A percentile compares a stretch with the other conserved stretches of the same genome.
phyloP scores from a whole-genome alignment of 37 sponge, comb jelly and placozoan genomes.

The Chondrilla cf. caribensis region DNA sequence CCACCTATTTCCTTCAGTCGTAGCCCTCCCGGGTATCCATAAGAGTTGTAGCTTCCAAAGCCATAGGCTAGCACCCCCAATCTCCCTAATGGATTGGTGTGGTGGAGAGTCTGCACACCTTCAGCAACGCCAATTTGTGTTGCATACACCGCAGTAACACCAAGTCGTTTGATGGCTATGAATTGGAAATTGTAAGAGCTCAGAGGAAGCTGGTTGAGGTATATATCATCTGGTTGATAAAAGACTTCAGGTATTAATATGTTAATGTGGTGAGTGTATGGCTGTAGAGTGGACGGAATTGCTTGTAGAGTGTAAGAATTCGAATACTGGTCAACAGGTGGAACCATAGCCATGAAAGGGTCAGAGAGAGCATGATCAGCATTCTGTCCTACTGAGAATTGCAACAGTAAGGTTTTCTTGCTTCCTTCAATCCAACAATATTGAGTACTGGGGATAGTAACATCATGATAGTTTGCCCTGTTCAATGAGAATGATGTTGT shows the following conservation, averaged over 20 bases:
- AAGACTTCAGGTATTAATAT: background rate
- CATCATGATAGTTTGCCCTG: constrained; percentile 21
- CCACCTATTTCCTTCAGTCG: background rate
- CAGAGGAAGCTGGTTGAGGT: background rate
- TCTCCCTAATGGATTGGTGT: background rate
- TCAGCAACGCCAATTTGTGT: background rate
- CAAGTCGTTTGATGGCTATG: background rate
- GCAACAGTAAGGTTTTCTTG: constrained; percentile 30
- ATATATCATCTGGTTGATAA: constrained; percentile 4
- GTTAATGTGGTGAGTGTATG: background rate
- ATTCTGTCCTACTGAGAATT: constrained; percentile 35
- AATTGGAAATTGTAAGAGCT: background rate
- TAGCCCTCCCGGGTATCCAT: constrained; percentile 12
- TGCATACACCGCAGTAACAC: background rate
- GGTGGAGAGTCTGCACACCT: background rate
- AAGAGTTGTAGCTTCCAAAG: background rate
- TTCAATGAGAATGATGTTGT: background rate
- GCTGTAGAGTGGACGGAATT: background rate
- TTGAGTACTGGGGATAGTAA: background rate
- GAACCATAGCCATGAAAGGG: constrained; percentile 60
- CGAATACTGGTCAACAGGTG: constrained; percentile 1
- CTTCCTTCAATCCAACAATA: constrained; percentile 46
- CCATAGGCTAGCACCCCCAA: constrained; percentile 2
- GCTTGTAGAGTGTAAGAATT: background rate
- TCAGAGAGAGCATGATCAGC: constrained; percentile 23